Conservation (phyloP, 2,113 vertebrate genomes). For the Cyprinus carpio region DNA sequence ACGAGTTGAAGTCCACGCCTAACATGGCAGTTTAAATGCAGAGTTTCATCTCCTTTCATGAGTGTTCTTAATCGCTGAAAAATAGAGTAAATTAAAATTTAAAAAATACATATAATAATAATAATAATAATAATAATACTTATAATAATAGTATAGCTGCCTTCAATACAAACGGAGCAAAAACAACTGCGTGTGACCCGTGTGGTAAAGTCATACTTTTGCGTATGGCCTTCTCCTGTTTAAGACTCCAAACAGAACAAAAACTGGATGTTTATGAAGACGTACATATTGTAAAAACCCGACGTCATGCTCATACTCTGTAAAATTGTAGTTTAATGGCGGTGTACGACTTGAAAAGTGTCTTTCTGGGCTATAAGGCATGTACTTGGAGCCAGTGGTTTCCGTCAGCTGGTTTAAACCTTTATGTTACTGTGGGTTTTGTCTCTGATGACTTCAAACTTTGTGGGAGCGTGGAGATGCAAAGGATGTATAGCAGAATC, state of each 20-base stretch:
- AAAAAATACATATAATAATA: slow-evolving; percentile 30
- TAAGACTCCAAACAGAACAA: slow-evolving; percentile 29
- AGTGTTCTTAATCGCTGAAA: slow-evolving; percentile 54
- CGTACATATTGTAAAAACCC: slow-evolving; percentile 44
- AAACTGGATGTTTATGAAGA: slow-evolving; percentile 48
- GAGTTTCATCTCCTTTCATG: slow-evolving; percentile 61
- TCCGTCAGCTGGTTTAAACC: slow-evolving; percentile 34
- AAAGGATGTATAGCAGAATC: slow-evolving; percentile 55
- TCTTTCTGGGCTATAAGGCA: slow-evolving; percentile 29
- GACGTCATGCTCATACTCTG: slow-evolving; percentile 41
- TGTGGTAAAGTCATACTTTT: slow-evolving; percentile 49
- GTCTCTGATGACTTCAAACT: slow-evolving; percentile 34
- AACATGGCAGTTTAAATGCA: slow-evolving; percentile 53
- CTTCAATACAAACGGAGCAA: slow-evolving; percentile 40
- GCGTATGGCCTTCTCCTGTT: slow-evolving; percentile 29
- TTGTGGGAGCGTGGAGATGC: slow-evolving; percentile 58
- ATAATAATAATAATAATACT: slow-evolving; percentile 33
- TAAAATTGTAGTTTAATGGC: slow-evolving; percentile 36
- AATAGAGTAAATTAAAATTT: slow-evolving; percentile 51
- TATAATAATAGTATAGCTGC: slow-evolving; percentile 36
- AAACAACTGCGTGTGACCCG: slow-evolving; percentile 38
- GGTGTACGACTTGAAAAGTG: neutral
- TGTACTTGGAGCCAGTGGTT: slow-evolving; percentile 37
- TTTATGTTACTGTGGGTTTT: slow-evolving; percentile 37
- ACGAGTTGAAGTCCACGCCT: slow-evolving; percentile 60